Percentiles rank a stretch among this genome's conserved stretches.
phyloP scores from a whole-genome alignment of 2,797 vertebrate species.

The Triplophysa bombifrons region DNA sequence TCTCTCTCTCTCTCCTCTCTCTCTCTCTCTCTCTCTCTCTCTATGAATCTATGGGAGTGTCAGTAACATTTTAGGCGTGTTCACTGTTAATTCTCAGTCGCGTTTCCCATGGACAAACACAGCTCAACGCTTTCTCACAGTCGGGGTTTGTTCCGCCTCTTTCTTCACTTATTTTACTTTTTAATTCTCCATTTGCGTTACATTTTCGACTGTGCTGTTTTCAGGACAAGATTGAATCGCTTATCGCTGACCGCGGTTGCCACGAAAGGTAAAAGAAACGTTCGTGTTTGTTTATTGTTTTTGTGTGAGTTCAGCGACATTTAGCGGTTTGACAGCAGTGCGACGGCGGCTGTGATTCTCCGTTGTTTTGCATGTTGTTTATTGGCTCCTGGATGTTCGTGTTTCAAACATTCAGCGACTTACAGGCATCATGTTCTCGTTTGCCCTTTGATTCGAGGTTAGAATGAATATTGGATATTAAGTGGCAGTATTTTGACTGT shows the following conservation, averaged over 20 bases:
- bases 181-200: not conserved
- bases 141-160: not conserved
- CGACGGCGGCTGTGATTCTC: not conserved
- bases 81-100: slow-evolving; percentile 20
- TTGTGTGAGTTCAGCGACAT: not conserved
- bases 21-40: not conserved
- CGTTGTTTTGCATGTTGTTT: not conserved
- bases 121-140: slow-evolving; percentile 25
- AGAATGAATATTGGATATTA: not conserved
- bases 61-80: slow-evolving; percentile 35
- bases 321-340: not conserved
- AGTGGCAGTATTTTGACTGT: not conserved
- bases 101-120: slow-evolving; percentile 23
- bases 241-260: not conserved
- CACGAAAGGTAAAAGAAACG: slow-evolving; percentile 23
- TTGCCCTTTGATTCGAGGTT: not conserved
- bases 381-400: not conserved
- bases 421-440: not conserved
- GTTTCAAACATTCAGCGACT: not conserved
- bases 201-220: not conserved
- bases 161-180: not conserved
- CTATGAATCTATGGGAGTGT: slow-evolving; percentile 38
- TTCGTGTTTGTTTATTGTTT: not conserved
- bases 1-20: not conserved
- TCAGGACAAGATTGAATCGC: slow-evolving; percentile 11